These are phyloP conservation scores for Heliconius hewitsoni DNA, from an alignment of 1,140 invertebrate species.

Conservation along the genomic window DNA sequence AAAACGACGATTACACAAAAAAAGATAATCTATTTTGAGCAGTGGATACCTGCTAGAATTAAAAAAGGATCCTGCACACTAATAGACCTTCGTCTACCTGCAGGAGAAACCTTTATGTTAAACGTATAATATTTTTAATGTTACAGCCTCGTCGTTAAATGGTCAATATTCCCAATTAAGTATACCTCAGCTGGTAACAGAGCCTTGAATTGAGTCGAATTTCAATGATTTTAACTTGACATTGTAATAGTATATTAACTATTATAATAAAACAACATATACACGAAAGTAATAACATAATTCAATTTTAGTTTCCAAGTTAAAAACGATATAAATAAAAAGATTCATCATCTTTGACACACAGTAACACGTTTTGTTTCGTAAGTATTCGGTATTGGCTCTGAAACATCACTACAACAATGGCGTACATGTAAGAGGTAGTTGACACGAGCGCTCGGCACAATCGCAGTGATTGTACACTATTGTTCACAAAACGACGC, in stretches of 20 bases:
- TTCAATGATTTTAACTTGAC: constrained; percentile 61
- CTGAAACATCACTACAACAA: constrained; percentile 74
- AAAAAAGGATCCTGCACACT: constrained; percentile 63
- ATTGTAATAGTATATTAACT: constrained; percentile 56
- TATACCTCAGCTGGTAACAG: constrained; percentile 55
- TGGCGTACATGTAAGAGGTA: constrained; percentile 64
- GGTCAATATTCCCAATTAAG: constrained; percentile 75
- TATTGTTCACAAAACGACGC: constrained; percentile 63
- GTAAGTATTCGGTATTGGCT: constrained; percentile 59
- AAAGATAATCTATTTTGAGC: constrained; percentile 60
- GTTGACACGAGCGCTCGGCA: constrained; percentile 61
- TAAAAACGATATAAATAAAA: background rate
- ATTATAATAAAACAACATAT: background rate
- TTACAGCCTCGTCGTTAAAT: constrained; percentile 62
- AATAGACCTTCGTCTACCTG: constrained; percentile 68
- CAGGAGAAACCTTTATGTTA: constrained; percentile 51
- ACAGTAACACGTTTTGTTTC: constrained; percentile 61
- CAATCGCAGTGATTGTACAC: constrained; percentile 69
- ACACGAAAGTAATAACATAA: too few relatives aligned
- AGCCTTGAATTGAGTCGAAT: constrained; percentile 62
- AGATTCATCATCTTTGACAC: background rate
- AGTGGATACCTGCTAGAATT: constrained; percentile 71
- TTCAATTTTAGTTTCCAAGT: too few relatives aligned
- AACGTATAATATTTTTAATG: constrained; percentile 21
- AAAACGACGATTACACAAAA: constrained; percentile 31